A percentile compares a stretch with the other conserved stretches of the same genome.
phyloP scores from a whole-genome alignment of 1,140 invertebrate genomes.

The Homalodisca vitripennis region DNA sequence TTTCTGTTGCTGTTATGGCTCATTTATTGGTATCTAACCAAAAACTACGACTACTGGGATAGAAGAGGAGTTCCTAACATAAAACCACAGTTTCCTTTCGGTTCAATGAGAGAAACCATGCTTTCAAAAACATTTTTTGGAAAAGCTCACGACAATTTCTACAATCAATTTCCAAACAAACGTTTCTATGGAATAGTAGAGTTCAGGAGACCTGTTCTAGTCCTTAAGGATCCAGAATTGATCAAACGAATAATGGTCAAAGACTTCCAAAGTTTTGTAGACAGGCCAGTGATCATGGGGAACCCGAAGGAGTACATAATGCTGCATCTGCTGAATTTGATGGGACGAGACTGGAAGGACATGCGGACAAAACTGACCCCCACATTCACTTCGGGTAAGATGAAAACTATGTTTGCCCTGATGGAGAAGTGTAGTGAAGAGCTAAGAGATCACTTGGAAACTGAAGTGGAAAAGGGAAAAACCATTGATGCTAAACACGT shows the following conservation, averaged over 20 bases:
- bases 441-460: conserved; percentile 42
- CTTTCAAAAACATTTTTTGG: neutral
- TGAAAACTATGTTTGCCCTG: conserved; percentile 41
- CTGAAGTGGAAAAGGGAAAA: neutral
- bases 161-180: conserved; percentile 5
- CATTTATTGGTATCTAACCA: conserved; percentile 5
- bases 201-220: conserved; percentile 8
- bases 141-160: conserved; percentile 16
- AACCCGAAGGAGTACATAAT: conserved; percentile 53
- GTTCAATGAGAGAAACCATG: conserved; percentile 22
- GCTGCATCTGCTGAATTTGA: conserved; percentile 52
- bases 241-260: conserved; percentile 53
- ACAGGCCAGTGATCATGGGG: conserved; percentile 49
- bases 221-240: conserved; percentile 46
- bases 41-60: conserved; percentile 34
- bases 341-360: conserved; percentile 57
- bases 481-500: conserved; percentile 28
- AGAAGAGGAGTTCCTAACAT: conserved; percentile 28
- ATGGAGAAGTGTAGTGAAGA: conserved; percentile 41
- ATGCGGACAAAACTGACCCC: conserved; percentile 60
- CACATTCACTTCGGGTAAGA: conserved; percentile 61
- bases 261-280: conserved; percentile 55
- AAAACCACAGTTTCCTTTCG: conserved; percentile 34
- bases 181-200: conserved; percentile 1
- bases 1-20: neutral